These are phyloP conservation scores for Pollenia amentaria DNA, from an alignment of 2,888 invertebrate genomes.

Conservation along the genomic window DNA sequence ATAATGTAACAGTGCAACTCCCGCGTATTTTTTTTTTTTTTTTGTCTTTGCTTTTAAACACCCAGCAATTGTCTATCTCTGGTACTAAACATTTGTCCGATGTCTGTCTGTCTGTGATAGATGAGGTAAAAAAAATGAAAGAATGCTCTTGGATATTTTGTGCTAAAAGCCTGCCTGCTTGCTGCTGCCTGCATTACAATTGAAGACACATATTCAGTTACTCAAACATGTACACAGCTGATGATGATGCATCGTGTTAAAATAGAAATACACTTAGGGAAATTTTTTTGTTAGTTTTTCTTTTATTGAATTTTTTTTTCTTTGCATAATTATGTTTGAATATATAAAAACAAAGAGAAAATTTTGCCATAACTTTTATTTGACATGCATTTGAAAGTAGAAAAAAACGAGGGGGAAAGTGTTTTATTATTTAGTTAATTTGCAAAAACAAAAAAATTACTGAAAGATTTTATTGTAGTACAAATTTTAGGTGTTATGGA, in stretches of 20 bases:
- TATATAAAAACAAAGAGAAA: constrained; percentile 58
- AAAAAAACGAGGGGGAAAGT: constrained; percentile 56
- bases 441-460: not conserved
- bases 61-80: constrained; percentile 23
- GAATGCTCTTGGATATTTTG: constrained; percentile 62
- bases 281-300: constrained; percentile 27
- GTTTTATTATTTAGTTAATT: not conserved
- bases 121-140: constrained; percentile 13
- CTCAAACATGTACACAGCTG: constrained; percentile 42
- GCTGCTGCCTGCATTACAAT: constrained; percentile 60
- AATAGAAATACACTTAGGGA: constrained; percentile 63
- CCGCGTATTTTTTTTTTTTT: constrained; percentile 36
- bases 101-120: constrained; percentile 42
- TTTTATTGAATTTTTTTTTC: not conserved
- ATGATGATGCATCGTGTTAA: constrained; percentile 68
- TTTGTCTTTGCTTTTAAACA: not conserved
- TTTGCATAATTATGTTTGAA: not conserved
- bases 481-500: not conserved
- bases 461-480: constrained; percentile 25
- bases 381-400: constrained; percentile 52
- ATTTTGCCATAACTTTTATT: constrained; percentile 51
- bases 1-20: constrained; percentile 25
- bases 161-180: constrained; percentile 72
- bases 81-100: too few species aligned
- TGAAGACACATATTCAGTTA: constrained; percentile 30